Percentiles rank a stretch among this genome's conserved stretches.
These are phyloP conservation scores for Tenualosa ilisha DNA, from an alignment of 2,797 vertebrate species.

Conservation along the genomic window DNA sequence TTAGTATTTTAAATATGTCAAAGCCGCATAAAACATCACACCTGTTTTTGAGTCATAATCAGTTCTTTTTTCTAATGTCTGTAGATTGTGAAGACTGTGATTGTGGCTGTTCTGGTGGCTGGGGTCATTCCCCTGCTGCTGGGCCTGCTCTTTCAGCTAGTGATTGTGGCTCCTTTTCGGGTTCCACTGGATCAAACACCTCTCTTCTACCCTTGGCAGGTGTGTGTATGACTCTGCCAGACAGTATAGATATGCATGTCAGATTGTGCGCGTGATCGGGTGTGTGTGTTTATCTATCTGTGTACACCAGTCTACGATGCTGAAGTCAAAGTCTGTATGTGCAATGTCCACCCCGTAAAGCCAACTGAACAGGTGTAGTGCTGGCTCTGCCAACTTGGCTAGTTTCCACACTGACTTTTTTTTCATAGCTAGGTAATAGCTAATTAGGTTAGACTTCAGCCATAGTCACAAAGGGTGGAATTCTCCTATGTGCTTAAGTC, in stretches of 20 bases:
- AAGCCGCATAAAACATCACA: too few relatives aligned
- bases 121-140: constrained; percentile 93
- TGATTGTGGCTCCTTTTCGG: constrained; percentile 95
- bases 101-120: constrained; percentile 91
- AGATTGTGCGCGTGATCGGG: not conserved
- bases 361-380: not conserved
- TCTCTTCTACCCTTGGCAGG: constrained; percentile 99
- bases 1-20: not conserved
- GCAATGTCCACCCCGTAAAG: constrained; percentile 14
- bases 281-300: not conserved
- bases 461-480: not conserved
- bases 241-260: not conserved
- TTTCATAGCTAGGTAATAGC: not conserved
- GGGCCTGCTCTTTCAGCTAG: constrained; percentile 93
- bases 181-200: constrained; percentile 98
- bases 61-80: constrained; percentile 47
- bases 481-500: too few relatives aligned
- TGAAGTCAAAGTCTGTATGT: not conserved
- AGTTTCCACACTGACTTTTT: not conserved
- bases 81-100: constrained; percentile 94
- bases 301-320: not conserved
- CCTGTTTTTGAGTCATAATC: not conserved
- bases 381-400: not conserved
- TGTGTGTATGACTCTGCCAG: constrained; percentile 52
- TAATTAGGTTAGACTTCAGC: constrained; percentile 12